Evolutionary conservation across 1,140 invertebrate genomes (phyloP), one percentile per base, ranked within the genome.

Genomic region (Leptinotarsa defecta): DNA sequence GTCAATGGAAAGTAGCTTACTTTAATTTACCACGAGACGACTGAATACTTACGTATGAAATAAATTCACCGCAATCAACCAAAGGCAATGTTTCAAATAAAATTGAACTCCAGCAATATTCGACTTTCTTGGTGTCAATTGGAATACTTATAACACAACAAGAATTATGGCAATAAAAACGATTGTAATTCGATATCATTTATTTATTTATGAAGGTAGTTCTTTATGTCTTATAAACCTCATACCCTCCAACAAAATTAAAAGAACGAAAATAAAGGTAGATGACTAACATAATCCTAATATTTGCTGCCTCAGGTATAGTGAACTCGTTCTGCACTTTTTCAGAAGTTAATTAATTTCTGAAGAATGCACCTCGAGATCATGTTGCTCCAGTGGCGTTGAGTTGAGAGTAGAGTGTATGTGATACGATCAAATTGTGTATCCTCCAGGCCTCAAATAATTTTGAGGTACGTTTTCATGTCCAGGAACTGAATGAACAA

Each of bases 351-450:
- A 67, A 22, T 67, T 67, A 67, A 67, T 57, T 67, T 24, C 27
- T 67, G 27, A 67, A 67, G 64, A 67, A 67, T 67, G n/a, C 61
- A 73, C 64, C 61, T 19, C 62, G 64, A 73, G 68, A 74, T 68
- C 65, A 74, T 63, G 43, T 57, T 63, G 64, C 57, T 68, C 65
- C 73, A 74, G 64, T 48, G 43, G 34, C 68, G 68, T 13, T 57
- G 19, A 64, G 48, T 68, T 43, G 43, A 68, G 43, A 48, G 43
- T 67, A 74, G 68, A 48, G 22, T 74, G 63, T 65, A 2, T 65
- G 22, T 65, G 43, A 6, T 24, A 62, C 27, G 43, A 62, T 61
- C 34, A 43, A 43, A 43, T 43, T 43, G 2, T 43, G 8, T 43
- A 43, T 11, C 34, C 34, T 34, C 34, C 34, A 43, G 34, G 34